Evolutionary conservation across 30 jellyfish, hydroid and myxozoan species (phyloP), one percentile per base, ranked within the genome.

Genomic region (Chrysaora quinquecirrha): DNA sequence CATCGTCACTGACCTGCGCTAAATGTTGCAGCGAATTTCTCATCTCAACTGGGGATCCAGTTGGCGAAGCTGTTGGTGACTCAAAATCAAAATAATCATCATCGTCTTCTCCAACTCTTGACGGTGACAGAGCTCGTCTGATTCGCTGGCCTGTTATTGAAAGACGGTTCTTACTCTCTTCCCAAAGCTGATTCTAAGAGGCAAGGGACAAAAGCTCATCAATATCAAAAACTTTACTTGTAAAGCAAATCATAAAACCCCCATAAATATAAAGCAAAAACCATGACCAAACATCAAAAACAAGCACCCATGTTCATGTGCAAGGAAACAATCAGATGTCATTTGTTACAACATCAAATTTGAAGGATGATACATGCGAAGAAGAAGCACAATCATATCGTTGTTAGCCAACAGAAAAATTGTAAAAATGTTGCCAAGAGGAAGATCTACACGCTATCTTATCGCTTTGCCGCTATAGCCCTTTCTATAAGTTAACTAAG

Each of bases 51-150:
- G 91, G 83, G 10, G 95, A 75, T 46, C 80, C 52, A 27, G 84
- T 31, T 14, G 83, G 88, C 23, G 95, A 81, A 0, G 91, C 73
- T 16, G 95, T 19, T 0, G 90, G 84, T 9, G 95, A 75, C 22
- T 46, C 87, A 28, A 34, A 33, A 35, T 48, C 65, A 30, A 30
- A 62, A 28, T 58, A 31, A 1, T 77, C 89, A 11, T 72, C 81
- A 48, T 52, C 86, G 25, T 72, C 95, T 20, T 64, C 80, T 11
- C 80, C 95, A 6, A 85, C 48, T 30, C 93, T 97, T 0, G 97
- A 7, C n/a, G 99, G 99, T 11, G 99, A 95, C 52, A 95, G 71
- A 1, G 99, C 99, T 24, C 89, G 91, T 77, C 83, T 73, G 50
- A 95, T 95, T 64, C 96, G 82, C 73, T 85, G 95, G 16, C 98